Percentiles rank a stretch among this genome's conserved stretches.
These are phyloP conservation scores for Herpetotheres cachinnans DNA, from an alignment of 2,113 vertebrate genomes.

Conservation along the genomic window DNA sequence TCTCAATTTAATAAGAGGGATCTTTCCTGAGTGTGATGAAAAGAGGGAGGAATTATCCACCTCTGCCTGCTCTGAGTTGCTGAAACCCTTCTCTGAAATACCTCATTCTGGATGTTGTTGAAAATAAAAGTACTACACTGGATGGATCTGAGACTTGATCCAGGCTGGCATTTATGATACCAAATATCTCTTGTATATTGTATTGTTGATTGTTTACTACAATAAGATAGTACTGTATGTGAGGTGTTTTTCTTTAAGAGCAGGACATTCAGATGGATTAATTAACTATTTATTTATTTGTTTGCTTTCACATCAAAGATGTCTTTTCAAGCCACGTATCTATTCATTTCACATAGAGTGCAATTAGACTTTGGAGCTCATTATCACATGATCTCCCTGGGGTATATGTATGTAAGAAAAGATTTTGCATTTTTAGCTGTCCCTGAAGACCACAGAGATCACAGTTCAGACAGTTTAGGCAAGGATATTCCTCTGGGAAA, in stretches of 20 bases:
- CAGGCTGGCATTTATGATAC: background rate
- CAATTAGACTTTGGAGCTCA: background rate
- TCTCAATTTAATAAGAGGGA: constrained; percentile 21
- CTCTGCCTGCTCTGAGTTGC: background rate
- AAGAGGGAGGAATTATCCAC: constrained; percentile 38
- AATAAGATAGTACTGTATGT: background rate
- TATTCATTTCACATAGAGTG: background rate
- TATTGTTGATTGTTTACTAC: background rate
- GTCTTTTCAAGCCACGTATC: background rate
- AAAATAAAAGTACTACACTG: background rate
- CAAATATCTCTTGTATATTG: background rate
- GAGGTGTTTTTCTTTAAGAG: background rate
- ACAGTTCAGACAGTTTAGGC: background rate
- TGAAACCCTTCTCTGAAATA: constrained; percentile 32
- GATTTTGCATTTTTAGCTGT: background rate
- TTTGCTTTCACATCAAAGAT: background rate
- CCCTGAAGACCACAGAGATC: background rate
- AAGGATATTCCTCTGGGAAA: background rate
- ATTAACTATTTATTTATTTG: background rate
- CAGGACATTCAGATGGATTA: background rate
- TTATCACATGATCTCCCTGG: background rate
- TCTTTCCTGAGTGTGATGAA: constrained; percentile 24
- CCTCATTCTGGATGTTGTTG: background rate
- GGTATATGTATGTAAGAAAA: background rate
- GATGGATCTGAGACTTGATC: background rate